A percentile compares a stretch with the other conserved stretches of the same genome.
phyloP scores from a whole-genome alignment of 1,140 invertebrate species.

The Mycetomoellerius zeteki region DNA sequence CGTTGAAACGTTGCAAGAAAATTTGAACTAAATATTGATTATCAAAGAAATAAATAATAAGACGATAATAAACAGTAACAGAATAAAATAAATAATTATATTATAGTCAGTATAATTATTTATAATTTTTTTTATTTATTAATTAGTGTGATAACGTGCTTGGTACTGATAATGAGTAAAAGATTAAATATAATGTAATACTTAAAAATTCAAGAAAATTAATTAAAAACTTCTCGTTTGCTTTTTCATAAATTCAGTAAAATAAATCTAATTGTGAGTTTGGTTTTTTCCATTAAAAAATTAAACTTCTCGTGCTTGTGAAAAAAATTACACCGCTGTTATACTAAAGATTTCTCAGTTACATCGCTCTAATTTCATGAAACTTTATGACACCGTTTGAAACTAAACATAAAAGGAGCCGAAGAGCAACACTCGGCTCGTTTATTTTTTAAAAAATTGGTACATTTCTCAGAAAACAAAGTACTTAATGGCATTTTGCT shows the following conservation, averaged over 20 bases:
- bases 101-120: background rate
- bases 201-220: background rate
- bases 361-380: background rate
- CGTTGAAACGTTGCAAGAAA: background rate
- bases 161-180: background rate
- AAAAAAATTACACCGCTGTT: background rate
- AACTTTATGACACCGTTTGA: constrained; percentile 4
- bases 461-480: background rate
- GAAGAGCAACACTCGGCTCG: background rate
- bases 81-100: background rate
- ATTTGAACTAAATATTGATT: background rate
- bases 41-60: background rate
- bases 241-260: background rate
- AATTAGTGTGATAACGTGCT: too few species aligned
- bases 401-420: constrained; percentile 4
- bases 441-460: constrained; percentile 18
- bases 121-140: too few species aligned
- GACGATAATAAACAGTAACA: background rate
- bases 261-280: background rate
- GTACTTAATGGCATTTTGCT: background rate
- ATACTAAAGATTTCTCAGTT: background rate
- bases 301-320: background rate
- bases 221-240: background rate
- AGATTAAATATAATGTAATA: background rate
- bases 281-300: background rate